phyloP scores from a whole-genome alignment of 2,797 vertebrate genomes.

The Carapus acus region DNA sequence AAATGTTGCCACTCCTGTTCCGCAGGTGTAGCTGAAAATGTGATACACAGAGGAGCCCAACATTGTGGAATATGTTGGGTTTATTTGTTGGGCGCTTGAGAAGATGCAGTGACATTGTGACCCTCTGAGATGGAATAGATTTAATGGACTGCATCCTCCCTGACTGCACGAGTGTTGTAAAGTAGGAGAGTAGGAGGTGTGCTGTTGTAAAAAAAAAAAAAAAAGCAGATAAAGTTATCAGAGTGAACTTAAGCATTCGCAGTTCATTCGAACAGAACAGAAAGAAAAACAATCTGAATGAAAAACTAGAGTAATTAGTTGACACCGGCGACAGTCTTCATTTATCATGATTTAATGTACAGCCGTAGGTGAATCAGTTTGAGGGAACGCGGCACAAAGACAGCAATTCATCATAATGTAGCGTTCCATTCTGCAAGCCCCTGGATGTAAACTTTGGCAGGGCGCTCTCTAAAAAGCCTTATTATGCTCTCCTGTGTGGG shows the following conservation, averaged over 20 bases:
- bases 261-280: slow-evolving; percentile 26
- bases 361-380: slow-evolving; percentile 47
- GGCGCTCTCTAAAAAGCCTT: slow-evolving; percentile 52
- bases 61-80: no score
- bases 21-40: no score
- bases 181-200: no score
- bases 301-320: slow-evolving; percentile 60
- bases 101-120: no score
- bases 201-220: no score
- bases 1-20: no score
- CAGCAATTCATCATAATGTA: slow-evolving; percentile 67
- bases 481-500: slow-evolving; percentile 50
- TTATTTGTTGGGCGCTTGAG: no score
- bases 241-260: slow-evolving; percentile 47
- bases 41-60: no score
- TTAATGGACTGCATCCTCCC: no score
- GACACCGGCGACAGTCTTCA: slow-evolving; percentile 48
- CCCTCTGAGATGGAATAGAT: no score
- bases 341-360: slow-evolving; percentile 65
- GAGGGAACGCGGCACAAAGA: slow-evolving; percentile 52
- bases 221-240: background rate
- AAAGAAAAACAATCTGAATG: slow-evolving; percentile 35
- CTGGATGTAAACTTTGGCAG: slow-evolving; percentile 42
- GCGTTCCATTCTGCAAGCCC: slow-evolving; percentile 51
- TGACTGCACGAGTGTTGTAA: no score